Evolutionary conservation across 2,797 vertebrate genomes (phyloP).

Genomic region (Crocodylus rhombifer): DNA sequence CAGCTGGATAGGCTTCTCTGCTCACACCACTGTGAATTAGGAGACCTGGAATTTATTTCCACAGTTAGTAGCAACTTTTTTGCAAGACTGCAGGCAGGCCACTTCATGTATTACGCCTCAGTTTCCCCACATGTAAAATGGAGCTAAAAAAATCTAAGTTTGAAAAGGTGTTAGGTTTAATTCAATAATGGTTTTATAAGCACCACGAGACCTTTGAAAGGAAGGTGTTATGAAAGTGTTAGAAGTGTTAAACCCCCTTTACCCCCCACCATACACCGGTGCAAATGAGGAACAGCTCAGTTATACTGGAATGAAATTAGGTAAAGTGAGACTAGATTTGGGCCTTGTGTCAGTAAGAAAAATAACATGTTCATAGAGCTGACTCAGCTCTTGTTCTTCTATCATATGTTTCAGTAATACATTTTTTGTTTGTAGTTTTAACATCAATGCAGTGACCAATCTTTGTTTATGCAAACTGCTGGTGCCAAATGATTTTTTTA

Average conservation of each 20-base stretch:
- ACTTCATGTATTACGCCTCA: neutral
- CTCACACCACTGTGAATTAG: neutral
- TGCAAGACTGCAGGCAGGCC: neutral
- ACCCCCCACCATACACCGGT: neutral
- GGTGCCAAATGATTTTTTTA: slow-evolving; percentile 37
- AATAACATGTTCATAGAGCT: neutral
- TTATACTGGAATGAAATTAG: slow-evolving; percentile 53
- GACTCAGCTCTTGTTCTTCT: slow-evolving; percentile 13
- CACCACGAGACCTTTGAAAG: fast-evolving
- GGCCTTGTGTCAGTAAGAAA: neutral
- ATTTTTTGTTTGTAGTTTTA: neutral
- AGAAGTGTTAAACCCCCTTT: slow-evolving; percentile 44
- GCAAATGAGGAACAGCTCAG: slow-evolving; percentile 42
- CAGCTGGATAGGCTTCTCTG: slow-evolving; percentile 20
- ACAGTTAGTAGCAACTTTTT: neutral
- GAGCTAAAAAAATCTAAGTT: neutral
- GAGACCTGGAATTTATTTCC: slow-evolving; percentile 8
- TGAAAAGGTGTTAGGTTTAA: neutral
- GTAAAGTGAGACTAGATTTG: slow-evolving; percentile 27
- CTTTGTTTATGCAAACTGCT: slow-evolving; percentile 40
- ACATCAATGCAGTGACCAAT: slow-evolving; percentile 19
- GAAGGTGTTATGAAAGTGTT: slow-evolving; percentile 25
- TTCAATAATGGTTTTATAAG: neutral
- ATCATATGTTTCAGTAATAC: slow-evolving; percentile 32
- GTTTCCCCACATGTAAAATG: neutral